Conservation (phyloP, 64 coral and sea anemone species). For the Stylophora pistillata region DNA sequence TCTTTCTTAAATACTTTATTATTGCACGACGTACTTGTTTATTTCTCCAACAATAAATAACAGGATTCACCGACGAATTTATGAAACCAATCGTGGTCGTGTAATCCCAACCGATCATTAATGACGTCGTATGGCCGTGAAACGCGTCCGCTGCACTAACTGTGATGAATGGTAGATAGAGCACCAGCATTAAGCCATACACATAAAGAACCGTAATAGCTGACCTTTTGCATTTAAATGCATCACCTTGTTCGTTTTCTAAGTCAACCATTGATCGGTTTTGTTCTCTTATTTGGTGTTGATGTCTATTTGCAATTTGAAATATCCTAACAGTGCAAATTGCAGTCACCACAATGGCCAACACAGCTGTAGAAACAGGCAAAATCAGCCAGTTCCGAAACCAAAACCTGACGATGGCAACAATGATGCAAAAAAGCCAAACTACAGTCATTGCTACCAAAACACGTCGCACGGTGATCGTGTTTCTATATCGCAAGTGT, state of each 20-base stretch:
- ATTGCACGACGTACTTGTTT: neutral
- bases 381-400: slow-evolving; percentile 8
- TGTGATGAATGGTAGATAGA: neutral
- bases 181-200: neutral
- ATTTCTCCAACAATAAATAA: slow-evolving; percentile 17
- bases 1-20: neutral
- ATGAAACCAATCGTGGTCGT: neutral
- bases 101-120: neutral
- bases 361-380: neutral
- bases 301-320: slow-evolving; percentile 6
- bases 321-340: slow-evolving; percentile 12
- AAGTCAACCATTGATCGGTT: neutral
- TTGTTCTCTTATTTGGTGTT: neutral
- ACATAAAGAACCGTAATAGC: neutral
- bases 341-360: slow-evolving; percentile 6
- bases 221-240: neutral
- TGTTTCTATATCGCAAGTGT: too few relatives aligned
- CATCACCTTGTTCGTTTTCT: neutral
- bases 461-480: too few relatives aligned
- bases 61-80: neutral
- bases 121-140: neutral
- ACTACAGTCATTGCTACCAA: too few relatives aligned
- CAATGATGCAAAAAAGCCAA: too few relatives aligned
- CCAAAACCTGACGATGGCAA: neutral
- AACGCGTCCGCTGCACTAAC: neutral